Conservation (phyloP, 2,888 invertebrate species). For the Eupsilia transversa region DNA sequence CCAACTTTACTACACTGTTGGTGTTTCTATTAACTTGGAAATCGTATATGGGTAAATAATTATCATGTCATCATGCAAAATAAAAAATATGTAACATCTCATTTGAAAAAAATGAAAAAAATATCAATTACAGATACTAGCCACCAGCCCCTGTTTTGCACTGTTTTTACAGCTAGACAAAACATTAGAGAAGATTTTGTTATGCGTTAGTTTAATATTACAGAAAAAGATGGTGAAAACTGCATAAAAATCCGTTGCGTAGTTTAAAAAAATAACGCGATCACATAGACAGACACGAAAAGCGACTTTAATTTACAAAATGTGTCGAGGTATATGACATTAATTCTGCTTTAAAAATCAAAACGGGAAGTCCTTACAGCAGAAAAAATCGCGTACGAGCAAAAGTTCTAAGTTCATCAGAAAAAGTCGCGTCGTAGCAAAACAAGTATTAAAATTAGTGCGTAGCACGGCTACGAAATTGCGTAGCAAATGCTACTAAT, state of each 20-base stretch:
- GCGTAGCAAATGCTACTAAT: constrained; percentile 18
- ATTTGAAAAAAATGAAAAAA: too few relatives aligned
- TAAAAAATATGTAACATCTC: not conserved
- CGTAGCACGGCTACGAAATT: constrained; percentile 33
- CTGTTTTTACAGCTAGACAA: too few relatives aligned
- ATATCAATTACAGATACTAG: not conserved
- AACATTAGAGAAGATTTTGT: too few relatives aligned
- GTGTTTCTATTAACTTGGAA: not conserved
- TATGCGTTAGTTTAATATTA: too few relatives aligned
- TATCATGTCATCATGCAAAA: not conserved
- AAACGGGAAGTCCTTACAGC: not conserved
- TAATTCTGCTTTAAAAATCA: not conserved
- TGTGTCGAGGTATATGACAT: not conserved
- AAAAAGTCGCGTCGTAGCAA: not conserved
- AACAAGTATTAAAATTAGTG: not conserved
- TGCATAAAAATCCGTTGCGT: too few relatives aligned
- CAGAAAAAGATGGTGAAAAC: too few relatives aligned
- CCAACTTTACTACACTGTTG: not conserved
- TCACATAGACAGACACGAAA: too few relatives aligned
- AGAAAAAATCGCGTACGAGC: too few relatives aligned
- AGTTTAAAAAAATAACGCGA: too few relatives aligned
- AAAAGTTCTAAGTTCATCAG: too few relatives aligned
- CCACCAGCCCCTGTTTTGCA: not conserved
- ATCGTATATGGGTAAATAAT: not conserved
- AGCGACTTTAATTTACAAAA: too few relatives aligned